These are phyloP conservation scores for Marisa cornuarietis DNA, from an alignment of 1,140 invertebrate species.

Conservation along the genomic window DNA sequence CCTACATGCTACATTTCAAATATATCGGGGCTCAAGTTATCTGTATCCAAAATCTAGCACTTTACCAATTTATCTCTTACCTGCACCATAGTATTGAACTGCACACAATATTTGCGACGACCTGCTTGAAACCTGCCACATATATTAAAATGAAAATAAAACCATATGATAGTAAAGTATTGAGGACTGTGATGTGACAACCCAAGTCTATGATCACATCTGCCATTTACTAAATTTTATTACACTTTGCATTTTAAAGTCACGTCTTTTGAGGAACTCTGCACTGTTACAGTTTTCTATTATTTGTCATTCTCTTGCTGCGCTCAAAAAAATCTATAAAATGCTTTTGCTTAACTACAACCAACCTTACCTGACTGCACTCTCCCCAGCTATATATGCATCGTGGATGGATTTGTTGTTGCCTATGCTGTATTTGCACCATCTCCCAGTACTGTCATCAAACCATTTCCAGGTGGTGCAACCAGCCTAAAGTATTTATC, in stretches of 20 bases:
- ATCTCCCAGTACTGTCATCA: conserved; percentile 82
- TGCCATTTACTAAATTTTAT: too few relatives aligned
- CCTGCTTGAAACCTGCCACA: conserved; percentile 74
- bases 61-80: conserved; percentile 58
- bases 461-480: conserved; percentile 86
- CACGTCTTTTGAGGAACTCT: too few relatives aligned
- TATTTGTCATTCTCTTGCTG: too few relatives aligned
- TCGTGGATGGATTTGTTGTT: conserved; percentile 87
- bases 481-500: conserved; percentile 54
- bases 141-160: neutral
- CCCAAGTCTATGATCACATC: too few relatives aligned
- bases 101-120: conserved; percentile 80
- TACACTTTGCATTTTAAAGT: neutral
- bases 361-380: conserved; percentile 69
- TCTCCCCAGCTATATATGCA: conserved; percentile 82
- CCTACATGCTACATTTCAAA: too few relatives aligned
- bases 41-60: too few relatives aligned
- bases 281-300: too few relatives aligned
- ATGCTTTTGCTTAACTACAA: too few relatives aligned
- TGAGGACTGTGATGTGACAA: too few relatives aligned
- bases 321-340: too few relatives aligned
- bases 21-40: too few relatives aligned
- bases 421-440: conserved; percentile 78
- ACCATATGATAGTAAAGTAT: too few relatives aligned
- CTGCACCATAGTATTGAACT: conserved; percentile 85